Evolutionary conservation across 1,140 invertebrate species (phyloP).

Genomic region (Bombus haemorrhoidalis): DNA sequence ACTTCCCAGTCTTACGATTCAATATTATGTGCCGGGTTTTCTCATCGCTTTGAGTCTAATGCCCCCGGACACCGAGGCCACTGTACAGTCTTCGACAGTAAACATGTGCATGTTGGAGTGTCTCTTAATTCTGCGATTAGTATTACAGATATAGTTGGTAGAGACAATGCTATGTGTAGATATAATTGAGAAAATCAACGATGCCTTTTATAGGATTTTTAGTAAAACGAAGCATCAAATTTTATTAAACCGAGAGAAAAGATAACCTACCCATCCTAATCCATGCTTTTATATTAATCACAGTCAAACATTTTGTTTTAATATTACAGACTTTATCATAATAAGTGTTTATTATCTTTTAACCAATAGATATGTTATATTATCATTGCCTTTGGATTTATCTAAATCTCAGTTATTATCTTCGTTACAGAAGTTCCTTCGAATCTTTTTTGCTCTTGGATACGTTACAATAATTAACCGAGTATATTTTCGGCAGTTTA

Average conservation of each 20-base stretch:
- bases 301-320: not conserved
- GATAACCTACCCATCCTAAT: not conserved
- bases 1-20: conserved; percentile 41
- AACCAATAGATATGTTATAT: not conserved
- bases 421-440: not conserved
- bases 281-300: not conserved
- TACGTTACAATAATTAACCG: not conserved
- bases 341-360: not conserved
- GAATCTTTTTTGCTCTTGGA: not conserved
- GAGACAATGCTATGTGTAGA: too few species aligned
- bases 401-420: not conserved
- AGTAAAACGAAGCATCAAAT: not conserved
- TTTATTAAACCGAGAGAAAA: not conserved
- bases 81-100: conserved; percentile 46
- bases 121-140: conserved; percentile 7
- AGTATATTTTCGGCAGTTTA: not conserved
- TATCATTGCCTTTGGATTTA: not conserved
- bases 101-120: conserved; percentile 27
- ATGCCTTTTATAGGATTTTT: not conserved
- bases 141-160: not conserved
- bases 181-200: not conserved
- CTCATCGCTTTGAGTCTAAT: conserved; percentile 63
- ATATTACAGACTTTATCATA: not conserved
- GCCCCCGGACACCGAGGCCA: conserved; percentile 51
- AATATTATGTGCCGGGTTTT: conserved; percentile 49